Conservation (phyloP, 30 jellyfish, hydroid and myxozoan genomes). For the Rhopilema esculentum region DNA sequence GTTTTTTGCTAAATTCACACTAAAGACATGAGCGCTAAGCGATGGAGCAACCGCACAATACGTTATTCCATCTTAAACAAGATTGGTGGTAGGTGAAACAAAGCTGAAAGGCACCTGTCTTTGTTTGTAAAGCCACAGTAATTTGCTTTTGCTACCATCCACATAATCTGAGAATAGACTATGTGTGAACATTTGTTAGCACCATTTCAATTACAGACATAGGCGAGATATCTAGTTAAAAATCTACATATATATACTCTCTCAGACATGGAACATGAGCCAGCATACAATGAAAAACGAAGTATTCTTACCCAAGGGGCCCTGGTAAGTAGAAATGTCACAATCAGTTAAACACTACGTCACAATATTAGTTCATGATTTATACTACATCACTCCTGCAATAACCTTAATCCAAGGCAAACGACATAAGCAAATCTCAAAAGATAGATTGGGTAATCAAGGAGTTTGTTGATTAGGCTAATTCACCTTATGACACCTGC, state of each 20-base stretch:
- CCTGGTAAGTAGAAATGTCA: conserved; percentile 22
- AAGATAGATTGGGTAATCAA: too few relatives aligned
- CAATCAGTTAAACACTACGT: too few relatives aligned
- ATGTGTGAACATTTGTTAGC: neutral
- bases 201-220: neutral
- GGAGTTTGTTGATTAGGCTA: too few relatives aligned
- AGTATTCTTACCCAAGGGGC: conserved; percentile 49
- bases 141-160: neutral
- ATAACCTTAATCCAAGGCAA: too few relatives aligned
- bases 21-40: neutral
- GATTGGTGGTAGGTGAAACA: neutral
- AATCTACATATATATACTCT: neutral
- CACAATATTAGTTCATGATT: too few relatives aligned
- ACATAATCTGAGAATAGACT: neutral
- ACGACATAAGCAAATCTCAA: too few relatives aligned
- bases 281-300: neutral
- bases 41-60: neutral
- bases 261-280: conserved; percentile 3
- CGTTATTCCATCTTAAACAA: neutral
- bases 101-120: neutral
- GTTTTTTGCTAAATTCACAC: neutral
- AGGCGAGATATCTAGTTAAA: neutral
- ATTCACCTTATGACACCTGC: too few relatives aligned
- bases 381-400: too few relatives aligned
- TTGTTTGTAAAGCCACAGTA: neutral